Base-by-base conservation (phyloP, 2,113 vertebrate species). In the Microtus oregoni region DNA sequence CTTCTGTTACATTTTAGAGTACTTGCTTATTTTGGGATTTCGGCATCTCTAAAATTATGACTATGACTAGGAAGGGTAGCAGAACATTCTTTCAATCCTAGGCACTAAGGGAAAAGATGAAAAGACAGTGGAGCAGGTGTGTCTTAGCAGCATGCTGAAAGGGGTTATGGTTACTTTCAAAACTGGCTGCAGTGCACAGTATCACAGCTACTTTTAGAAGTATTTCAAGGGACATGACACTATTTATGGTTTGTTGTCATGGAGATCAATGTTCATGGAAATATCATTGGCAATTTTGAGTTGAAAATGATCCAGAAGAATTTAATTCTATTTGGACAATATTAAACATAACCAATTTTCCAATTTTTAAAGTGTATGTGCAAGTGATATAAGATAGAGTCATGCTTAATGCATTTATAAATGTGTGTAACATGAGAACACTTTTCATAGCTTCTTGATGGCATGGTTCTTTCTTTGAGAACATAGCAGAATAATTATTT, bases 281-380 rank as follows among this genome's bases (percentile, higher is more conserved):
- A 47, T 6, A 2, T 55, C 67, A 82, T 10, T 15, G 65, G 14
- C 55, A 73, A 38, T 41, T 50, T 91, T 73, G 47, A 89, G 17
- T 75, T 79, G 47, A 75, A 83, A 87, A 89, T 79, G 47, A 86
- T 61, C 82, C n/a, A 75, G 67, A 94, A 89, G 35, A 83, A 5
- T 58, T 75, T 32, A 90, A 86, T 52, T 90, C 32, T n/a, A 47
- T 85, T 44, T 85, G 55, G 67, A 94, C 20, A 15, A 5, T 28
- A 78, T 86, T 86, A 86, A 26, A 61, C 47, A 89, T 35, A 47
- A 89, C 15, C 82, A 65, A 65, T 30, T 52, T 63, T 22, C 50
- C 38, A 91, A 17, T 30, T 82, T 76, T 85, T 67, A 67, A 91
- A 47, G n/a, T 58, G 7, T 65, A 35, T 2, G 52, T 7, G 76